A percentile compares a stretch with the other conserved stretches of the same genome.
These are phyloP conservation scores for Pogonognathellus flavescens DNA, from an alignment of 1,140 invertebrate species.

Conservation along the genomic window DNA sequence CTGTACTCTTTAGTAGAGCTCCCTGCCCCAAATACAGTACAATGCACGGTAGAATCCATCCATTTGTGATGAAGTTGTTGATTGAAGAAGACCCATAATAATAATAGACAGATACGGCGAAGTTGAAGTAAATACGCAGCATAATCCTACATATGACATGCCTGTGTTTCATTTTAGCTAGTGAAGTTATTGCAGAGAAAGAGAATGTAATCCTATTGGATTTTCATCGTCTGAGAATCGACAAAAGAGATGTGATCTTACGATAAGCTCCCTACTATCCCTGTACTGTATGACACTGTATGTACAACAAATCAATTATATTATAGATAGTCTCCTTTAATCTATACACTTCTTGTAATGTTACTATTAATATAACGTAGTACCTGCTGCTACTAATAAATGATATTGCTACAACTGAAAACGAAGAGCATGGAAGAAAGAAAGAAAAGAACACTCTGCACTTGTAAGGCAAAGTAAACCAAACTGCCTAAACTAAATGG, in stretches of 20 bases:
- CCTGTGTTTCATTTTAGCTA: conserved; percentile 30
- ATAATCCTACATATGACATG: conserved; percentile 38
- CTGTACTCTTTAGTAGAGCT: not conserved
- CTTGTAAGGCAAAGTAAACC: conserved; percentile 1
- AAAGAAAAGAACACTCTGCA: not conserved
- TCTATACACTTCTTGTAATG: not conserved
- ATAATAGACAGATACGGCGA: not conserved
- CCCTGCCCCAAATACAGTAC: not conserved
- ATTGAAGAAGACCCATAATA: conserved; percentile 39
- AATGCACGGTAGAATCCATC: not conserved
- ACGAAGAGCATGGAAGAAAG: not conserved
- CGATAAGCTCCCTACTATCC: conserved; percentile 14
- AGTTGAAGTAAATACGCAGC: not conserved
- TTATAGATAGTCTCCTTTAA: not conserved
- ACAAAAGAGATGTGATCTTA: conserved; percentile 38
- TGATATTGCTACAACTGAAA: too few relatives aligned
- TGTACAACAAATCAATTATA: not conserved
- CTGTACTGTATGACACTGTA: too few relatives aligned
- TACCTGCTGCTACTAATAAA: not conserved
- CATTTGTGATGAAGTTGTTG: conserved; percentile 19
- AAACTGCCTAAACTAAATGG: not conserved
- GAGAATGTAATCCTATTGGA: conserved; percentile 44
- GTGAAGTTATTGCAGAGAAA: conserved; percentile 45
- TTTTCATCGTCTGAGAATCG: conserved; percentile 44
- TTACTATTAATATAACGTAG: not conserved